A percentile compares a stretch with the other conserved stretches of the same genome.
These are phyloP conservation scores for Hypolimnas misippus DNA, from an alignment of 2,888 invertebrate genomes.

Conservation along the genomic window DNA sequence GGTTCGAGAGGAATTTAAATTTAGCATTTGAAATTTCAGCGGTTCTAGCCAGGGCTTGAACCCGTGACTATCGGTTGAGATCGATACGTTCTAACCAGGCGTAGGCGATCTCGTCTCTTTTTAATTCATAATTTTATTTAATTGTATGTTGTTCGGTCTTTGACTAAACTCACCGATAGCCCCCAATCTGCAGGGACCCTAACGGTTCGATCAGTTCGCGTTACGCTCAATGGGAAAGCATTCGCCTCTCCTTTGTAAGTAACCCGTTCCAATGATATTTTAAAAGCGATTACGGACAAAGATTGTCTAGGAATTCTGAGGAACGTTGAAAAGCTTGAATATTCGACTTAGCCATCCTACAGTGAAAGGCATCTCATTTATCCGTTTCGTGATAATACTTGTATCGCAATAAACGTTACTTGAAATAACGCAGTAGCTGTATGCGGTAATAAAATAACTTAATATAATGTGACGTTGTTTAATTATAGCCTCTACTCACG, in stretches of 20 bases:
- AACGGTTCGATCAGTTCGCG: no score
- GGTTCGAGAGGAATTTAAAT: no score
- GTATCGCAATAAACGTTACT: constrained; percentile 17
- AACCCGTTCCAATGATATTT: constrained; percentile 34
- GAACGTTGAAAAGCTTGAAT: constrained; percentile 35
- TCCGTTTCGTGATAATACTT: constrained; percentile 18
- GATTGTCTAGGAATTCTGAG: constrained; percentile 32
- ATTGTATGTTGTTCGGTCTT: no score
- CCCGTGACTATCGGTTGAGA: no score
- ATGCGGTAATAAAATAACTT: constrained; percentile 5
- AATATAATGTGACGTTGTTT: constrained; percentile 5
- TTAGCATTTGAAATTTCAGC: no score
- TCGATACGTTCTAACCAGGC: no score
- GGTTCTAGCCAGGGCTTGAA: no score
- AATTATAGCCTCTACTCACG: not conserved
- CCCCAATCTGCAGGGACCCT: no score
- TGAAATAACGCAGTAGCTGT: not conserved
- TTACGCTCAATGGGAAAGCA: constrained; percentile 6
- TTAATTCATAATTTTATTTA: no score
- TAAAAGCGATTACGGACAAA: constrained; percentile 29
- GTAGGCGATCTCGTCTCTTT: no score
- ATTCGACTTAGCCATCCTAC: constrained; percentile 28
- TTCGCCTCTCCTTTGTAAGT: constrained; percentile 2
- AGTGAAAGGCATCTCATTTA: constrained; percentile 37
- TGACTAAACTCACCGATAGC: no score